A percentile compares a stretch with the other conserved stretches of the same genome.
Evolutionary conservation across 2,113 vertebrate genomes (phyloP).

Genomic region (Osmerus eperlanus): DNA sequence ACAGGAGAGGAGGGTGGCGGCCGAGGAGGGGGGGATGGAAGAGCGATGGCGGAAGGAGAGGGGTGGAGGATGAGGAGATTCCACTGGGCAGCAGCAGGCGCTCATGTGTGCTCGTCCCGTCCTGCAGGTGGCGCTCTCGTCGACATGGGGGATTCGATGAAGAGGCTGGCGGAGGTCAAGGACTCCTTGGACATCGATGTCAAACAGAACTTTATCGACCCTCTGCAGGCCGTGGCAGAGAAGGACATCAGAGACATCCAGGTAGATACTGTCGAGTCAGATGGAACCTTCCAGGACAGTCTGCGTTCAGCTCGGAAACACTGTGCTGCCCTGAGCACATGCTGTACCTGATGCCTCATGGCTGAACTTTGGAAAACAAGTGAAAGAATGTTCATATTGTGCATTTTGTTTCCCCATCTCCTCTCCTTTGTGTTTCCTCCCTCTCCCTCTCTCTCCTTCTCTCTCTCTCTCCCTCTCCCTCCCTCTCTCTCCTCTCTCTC

Average conservation of each 20-base stretch:
- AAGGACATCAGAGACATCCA: conserved; percentile 97
- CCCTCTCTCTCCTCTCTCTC: background rate
- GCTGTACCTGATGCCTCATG: background rate
- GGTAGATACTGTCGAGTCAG: conserved; percentile 64
- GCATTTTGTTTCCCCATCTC: background rate
- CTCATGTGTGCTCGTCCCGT: background rate
- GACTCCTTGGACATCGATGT: conserved; percentile 96
- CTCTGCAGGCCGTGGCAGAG: conserved; percentile 91
- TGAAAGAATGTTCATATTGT: too few relatives aligned
- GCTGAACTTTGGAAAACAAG: background rate
- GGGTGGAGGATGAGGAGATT: background rate
- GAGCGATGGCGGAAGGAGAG: background rate
- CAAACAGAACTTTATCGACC: conserved; percentile 97
- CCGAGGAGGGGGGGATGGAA: background rate
- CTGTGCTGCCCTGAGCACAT: too few relatives aligned
- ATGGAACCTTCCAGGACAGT: too few relatives aligned
- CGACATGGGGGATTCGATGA: conserved; percentile 92
- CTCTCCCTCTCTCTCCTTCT: background rate
- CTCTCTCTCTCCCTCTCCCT: background rate
- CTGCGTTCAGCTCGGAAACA: too few relatives aligned
- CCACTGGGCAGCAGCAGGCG: background rate
- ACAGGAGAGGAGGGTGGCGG: background rate
- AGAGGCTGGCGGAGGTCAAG: conserved; percentile 88
- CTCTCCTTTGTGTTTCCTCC: background rate
- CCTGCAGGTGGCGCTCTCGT: conserved; percentile 84